These are phyloP conservation scores for Aix galericulata DNA, from an alignment of 2,113 vertebrate genomes.

Conservation along the genomic window DNA sequence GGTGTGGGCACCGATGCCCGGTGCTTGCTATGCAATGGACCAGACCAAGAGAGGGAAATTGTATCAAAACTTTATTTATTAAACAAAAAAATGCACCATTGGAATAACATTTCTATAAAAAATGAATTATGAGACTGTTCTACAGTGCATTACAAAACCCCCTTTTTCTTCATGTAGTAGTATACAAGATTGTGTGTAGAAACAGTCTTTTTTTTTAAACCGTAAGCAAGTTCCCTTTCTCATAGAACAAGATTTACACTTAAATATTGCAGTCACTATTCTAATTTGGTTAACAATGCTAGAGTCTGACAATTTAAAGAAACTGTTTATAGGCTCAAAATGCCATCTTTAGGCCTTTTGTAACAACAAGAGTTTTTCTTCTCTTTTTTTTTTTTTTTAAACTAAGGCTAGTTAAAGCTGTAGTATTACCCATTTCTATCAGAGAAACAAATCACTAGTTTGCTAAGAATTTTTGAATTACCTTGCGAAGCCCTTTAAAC, in stretches of 20 bases:
- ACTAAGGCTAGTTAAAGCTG: slow-evolving; percentile 80
- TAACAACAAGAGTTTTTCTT: slow-evolving; percentile 53
- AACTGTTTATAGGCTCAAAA: slow-evolving; percentile 78
- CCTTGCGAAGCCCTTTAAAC: slow-evolving; percentile 65
- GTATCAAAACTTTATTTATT: slow-evolving; percentile 98
- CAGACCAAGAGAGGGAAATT: slow-evolving; percentile 56
- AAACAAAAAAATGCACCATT: slow-evolving; percentile 94
- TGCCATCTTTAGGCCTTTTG: slow-evolving; percentile 67
- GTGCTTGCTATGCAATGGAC: accelerated
- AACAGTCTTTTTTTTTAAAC: slow-evolving; percentile 83
- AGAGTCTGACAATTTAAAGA: slow-evolving; percentile 81
- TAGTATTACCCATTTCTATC: slow-evolving; percentile 70
- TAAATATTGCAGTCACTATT: slow-evolving; percentile 87
- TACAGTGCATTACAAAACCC: slow-evolving; percentile 95
- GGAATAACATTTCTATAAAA: slow-evolving; percentile 97
- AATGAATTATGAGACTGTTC: slow-evolving; percentile 91
- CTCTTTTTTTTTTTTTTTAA: slow-evolving; percentile 9
- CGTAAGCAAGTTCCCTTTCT: slow-evolving; percentile 78
- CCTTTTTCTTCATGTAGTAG: slow-evolving; percentile 75
- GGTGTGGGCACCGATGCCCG: accelerated
- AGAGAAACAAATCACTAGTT: slow-evolving; percentile 63
- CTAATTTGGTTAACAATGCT: slow-evolving; percentile 91
- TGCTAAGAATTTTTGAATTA: slow-evolving; percentile 26
- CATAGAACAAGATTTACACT: slow-evolving; percentile 86
- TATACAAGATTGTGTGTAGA: slow-evolving; percentile 92